Base-by-base conservation (phyloP, 2,888 invertebrate genomes). In the Rugalucina vietnamica region DNA sequence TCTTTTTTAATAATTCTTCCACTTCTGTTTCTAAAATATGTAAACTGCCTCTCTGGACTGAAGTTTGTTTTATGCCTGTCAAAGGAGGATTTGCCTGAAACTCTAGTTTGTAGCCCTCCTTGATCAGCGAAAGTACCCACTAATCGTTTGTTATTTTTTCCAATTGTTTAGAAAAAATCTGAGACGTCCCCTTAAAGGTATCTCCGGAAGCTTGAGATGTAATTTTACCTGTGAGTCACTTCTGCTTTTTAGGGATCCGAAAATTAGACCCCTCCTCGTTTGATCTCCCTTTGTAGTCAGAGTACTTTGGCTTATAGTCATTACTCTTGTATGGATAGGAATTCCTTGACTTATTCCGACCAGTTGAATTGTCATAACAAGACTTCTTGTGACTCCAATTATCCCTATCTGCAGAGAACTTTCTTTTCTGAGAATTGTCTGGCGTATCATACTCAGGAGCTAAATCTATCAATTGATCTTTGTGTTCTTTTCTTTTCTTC, bases 401-500 rank as follows among this genome's bases (percentile, higher is more conserved):
- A n/a, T n/a, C n/a, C n/a, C n/a, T n/a, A n/a, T n/a, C n/a, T n/a
- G n/a, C n/a, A 24, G 29, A 60, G 24, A 27, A 60, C 29, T 60
- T 60, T 60, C 60, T 60, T 29, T 60, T 24, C 2, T 27, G 24
- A 2, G 70, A 70, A 24, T 3, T 73, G 2, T 73, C 73, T 43
- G 37, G n/a, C 1, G 49, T n/a, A 4, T 54, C 54, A 39, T 54
- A 79, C 29, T 82, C 85, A 36, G 83, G 78, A n/a, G 74, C 24
- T 1, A 84, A 36, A 37, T 83, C 78, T 2, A 27, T 49, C 18
- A 87, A 32, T 14, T 82, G 78, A n/a, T 79, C 73, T 43, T 82
- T 86, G 37, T 84, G 79, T 78, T 85, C 86, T 73, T 88, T 88
- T n/a, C 82, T 37, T 43, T 78, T 60, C 69, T 85, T 85, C 18